Conservation (phyloP, 2,888 invertebrate genomes). For the Athripsodes cinereus region DNA sequence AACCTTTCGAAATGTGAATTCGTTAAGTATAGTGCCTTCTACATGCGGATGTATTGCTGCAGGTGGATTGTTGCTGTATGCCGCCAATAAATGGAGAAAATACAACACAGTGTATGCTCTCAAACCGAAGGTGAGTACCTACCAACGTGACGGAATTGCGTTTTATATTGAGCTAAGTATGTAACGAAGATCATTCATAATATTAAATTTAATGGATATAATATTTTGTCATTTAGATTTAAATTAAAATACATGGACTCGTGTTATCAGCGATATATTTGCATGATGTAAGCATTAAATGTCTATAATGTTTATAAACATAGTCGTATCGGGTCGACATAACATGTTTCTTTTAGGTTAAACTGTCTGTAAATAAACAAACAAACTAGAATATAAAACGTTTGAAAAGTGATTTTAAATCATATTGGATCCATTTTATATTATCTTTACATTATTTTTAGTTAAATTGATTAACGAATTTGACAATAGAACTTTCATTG, state of each 20-base stretch:
- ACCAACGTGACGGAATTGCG: slow-evolving; percentile 3
- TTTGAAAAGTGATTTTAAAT: no score
- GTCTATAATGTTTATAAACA: no score
- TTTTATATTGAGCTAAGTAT: no score
- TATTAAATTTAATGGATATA: not conserved
- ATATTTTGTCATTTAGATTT: not conserved
- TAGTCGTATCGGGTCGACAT: no score
- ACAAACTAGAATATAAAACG: no score
- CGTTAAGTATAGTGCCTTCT: slow-evolving; percentile 35
- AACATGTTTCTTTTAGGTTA: no score
- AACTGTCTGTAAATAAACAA: no score
- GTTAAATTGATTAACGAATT: no score
- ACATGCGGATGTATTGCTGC: slow-evolving; percentile 45
- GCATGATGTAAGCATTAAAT: no score
- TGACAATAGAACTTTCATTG: no score
- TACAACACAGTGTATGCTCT: slow-evolving; percentile 44
- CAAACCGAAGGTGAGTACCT: slow-evolving; percentile 44
- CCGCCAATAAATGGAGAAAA: slow-evolving; percentile 38
- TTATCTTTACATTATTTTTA: no score
- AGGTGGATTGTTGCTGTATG: slow-evolving; percentile 40
- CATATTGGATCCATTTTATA: no score
- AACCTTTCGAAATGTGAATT: slow-evolving; percentile 38
- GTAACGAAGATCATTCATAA: not conserved
- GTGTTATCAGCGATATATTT: slow-evolving; percentile 9
- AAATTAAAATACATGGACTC: slow-evolving; percentile 12